Base-by-base conservation (phyloP, 2,797 vertebrate genomes). In the Monodelphis domestica region DNA sequence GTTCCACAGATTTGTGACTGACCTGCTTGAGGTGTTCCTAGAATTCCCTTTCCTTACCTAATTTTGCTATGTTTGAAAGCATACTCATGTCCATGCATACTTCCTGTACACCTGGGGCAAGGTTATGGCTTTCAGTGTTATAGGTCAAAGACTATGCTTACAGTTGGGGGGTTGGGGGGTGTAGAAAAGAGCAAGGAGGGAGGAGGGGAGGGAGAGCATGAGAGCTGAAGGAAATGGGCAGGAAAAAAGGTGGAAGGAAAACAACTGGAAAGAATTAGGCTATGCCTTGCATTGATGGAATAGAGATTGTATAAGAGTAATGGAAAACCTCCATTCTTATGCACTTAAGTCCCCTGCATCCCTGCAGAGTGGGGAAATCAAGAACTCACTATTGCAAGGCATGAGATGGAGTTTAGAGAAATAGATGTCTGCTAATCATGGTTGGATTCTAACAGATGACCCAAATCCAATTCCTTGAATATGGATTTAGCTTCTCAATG, bases 261-360 rank as follows among this genome's bases (percentile, higher is more conserved):
- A 89, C 91, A 96, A 97, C 53, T 95, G 90, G 87, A 96, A 97
- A 96, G 88, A 95, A 93, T 92, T 95, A 96, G 17, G 91, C 45
- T 90, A n/a, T 53, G 87, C 94, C 51, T 96, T 94, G 93, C 14
- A 89, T 95, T 91, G 63, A 12, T 95, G 88, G 90, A 97, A 97
- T 89, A 90, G 24, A 94, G 93, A 96, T 94, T 96, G 38, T 63
- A 91, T 57, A 84, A 89, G 51, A 90, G 90, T 89, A 38, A 28
- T 78, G 91, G 91, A 96, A 96, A 51, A 24, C 84, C 91, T 96
- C 92, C 92, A 96, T 91, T 59, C 51, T 93, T 93, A 78, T 91
- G 89, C 45, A 96, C 63, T 89, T 95, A 95, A 95, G 91, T 5
- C 38, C 96, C 78, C 90, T 91, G 90, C 29, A 38, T 52, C 54